phyloP scores from a whole-genome alignment of 2,888 invertebrate species.

The Amorpha juglandis region DNA sequence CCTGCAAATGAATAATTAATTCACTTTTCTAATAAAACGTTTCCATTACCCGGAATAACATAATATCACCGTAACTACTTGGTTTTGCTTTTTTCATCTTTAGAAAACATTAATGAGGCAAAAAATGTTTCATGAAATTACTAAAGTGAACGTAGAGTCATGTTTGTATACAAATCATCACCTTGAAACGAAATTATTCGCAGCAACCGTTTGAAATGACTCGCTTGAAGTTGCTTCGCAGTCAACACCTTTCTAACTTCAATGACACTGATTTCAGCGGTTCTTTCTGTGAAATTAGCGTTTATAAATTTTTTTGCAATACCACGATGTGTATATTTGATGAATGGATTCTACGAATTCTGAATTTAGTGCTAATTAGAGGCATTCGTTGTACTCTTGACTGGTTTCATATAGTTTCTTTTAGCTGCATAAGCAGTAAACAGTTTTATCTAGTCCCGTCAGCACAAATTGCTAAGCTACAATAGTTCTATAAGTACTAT shows the following conservation, averaged over 20 bases:
- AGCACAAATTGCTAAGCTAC: too few relatives aligned
- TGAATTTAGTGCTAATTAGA: not conserved
- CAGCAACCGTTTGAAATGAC: constrained; percentile 38
- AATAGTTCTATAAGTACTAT: too few relatives aligned
- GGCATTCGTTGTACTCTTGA: not conserved
- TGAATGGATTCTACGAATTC: not conserved
- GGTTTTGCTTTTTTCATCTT: not conserved
- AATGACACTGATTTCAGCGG: constrained; percentile 43
- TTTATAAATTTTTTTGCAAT: constrained; percentile 5
- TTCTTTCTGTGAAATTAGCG: constrained; percentile 25
- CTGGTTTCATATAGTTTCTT: not conserved
- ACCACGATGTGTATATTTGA: not conserved
- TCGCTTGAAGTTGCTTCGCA: constrained; percentile 23
- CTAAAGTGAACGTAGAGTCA: constrained; percentile 11
- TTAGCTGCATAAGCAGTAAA: not conserved
- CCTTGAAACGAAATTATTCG: constrained; percentile 40
- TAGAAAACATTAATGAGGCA: not conserved
- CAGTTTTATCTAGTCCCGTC: not conserved
- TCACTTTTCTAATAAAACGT: too few relatives aligned
- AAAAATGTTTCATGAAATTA: not conserved
- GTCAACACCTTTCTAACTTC: constrained; percentile 49
- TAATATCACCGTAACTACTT: too few relatives aligned
- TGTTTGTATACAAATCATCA: constrained; percentile 26
- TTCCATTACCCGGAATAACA: too few relatives aligned
- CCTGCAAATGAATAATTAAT: too few relatives aligned